Conservation (phyloP, 2,113 vertebrate species). For the Neolamprologus fasciatus region DNA sequence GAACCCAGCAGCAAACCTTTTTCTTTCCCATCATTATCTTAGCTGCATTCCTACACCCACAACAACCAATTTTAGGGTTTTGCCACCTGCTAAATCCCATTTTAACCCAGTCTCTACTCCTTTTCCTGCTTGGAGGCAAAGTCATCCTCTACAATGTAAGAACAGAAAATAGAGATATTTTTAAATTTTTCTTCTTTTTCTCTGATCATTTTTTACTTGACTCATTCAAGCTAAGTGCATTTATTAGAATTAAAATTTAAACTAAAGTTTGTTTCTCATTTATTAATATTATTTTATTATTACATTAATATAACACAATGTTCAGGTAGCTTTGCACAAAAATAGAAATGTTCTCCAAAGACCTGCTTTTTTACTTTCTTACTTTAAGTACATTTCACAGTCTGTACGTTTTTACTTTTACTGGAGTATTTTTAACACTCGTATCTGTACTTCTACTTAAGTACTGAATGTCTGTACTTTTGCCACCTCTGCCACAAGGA, state of each 20-base stretch:
- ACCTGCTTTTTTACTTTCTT: not conserved
- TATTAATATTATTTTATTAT: not conserved
- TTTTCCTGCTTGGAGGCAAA: not conserved
- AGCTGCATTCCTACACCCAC: not conserved
- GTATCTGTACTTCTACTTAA: not conserved
- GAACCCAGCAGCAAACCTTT: rapidly evolving
- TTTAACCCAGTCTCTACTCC: rapidly evolving
- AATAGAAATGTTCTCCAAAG: not conserved
- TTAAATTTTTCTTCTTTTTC: rapidly evolving
- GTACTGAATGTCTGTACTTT: not conserved
- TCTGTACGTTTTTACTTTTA: rapidly evolving
- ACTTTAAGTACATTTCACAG: not conserved
- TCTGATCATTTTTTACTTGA: rapidly evolving
- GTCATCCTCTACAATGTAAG: not conserved
- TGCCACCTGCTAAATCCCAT: not conserved
- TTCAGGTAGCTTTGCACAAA: not conserved
- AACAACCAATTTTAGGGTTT: not conserved
- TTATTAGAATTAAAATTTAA: not conserved
- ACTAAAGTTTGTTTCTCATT: not conserved
- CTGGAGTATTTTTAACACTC: not conserved
- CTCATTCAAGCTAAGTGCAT: not conserved
- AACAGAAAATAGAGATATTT: not conserved
- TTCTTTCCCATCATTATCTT: not conserved
- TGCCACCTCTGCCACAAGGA: not conserved
- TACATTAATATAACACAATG: not conserved